phyloP scores from a whole-genome alignment of 2,888 invertebrate genomes.

The Drosophila vallismaia region DNA sequence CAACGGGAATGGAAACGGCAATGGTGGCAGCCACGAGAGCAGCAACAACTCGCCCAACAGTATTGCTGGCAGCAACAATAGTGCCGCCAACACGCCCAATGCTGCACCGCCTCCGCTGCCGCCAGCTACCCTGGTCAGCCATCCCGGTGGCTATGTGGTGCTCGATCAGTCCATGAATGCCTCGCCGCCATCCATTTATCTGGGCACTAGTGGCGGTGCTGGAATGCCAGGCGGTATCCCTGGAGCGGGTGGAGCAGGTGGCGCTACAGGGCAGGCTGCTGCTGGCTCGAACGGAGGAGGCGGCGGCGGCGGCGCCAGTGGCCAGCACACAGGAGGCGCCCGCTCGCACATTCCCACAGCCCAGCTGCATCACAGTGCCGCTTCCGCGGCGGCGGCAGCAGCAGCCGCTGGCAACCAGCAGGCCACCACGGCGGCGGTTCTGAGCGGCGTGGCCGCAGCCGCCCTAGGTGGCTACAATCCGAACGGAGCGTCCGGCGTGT shows the following conservation, averaged over 20 bases:
- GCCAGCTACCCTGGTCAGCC: conserved; percentile 57
- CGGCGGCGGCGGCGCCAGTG: conserved; percentile 51
- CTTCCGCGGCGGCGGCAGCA: conserved; percentile 74
- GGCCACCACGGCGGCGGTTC: conserved; percentile 70
- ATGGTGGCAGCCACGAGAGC: conserved; percentile 79
- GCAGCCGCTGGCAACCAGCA: conserved; percentile 76
- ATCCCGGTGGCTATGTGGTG: conserved; percentile 60
- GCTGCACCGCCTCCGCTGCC: conserved; percentile 60
- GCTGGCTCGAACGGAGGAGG: conserved; percentile 42
- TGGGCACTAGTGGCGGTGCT: conserved; percentile 69
- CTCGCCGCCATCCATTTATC: conserved; percentile 78
- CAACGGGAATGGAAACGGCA: conserved; percentile 20
- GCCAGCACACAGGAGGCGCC: conserved; percentile 46
- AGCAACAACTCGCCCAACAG: conserved; percentile 84
- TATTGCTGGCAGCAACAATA: conserved; percentile 65
- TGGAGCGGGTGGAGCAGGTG: conserved; percentile 55
- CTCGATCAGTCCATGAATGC: conserved; percentile 62
- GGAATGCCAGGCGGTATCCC: conserved; percentile 64
- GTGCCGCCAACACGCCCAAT: conserved; percentile 68
- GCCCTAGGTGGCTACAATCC: conserved; percentile 85
- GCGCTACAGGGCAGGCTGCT: conserved; percentile 48
- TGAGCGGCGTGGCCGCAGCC: conserved; percentile 72
- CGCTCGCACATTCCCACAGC: conserved; percentile 82
- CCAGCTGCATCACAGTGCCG: conserved; percentile 70
- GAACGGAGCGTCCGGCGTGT: conserved; percentile 83